Evolutionary conservation across 2,888 invertebrate species (phyloP).

Genomic region (Lycaena phlaeas): DNA sequence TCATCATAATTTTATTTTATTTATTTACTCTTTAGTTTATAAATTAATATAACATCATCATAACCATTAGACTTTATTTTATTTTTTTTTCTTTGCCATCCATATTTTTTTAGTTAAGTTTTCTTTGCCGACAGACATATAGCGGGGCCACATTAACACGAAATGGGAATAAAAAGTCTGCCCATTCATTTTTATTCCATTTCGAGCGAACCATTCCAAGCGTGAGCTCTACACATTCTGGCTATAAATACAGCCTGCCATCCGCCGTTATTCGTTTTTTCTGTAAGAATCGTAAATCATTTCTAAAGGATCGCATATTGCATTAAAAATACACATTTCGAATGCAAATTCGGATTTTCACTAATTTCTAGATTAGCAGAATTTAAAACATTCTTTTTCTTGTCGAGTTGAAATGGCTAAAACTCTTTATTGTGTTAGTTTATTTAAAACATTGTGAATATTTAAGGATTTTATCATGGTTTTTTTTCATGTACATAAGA

Average conservation of each 20-base stretch:
- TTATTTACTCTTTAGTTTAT: too few species aligned
- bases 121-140: background rate
- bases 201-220: constrained; percentile 1
- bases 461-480: background rate
- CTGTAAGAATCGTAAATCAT: constrained; percentile 3
- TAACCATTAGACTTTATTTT: too few species aligned
- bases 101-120: too few species aligned
- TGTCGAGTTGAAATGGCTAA: too few species aligned
- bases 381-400: too few species aligned
- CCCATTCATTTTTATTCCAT: constrained; percentile 3
- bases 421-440: background rate
- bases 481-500: too few species aligned
- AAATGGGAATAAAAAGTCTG: constrained; percentile 3
- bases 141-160: constrained; percentile 1
- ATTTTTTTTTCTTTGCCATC: background rate
- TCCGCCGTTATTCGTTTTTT: constrained; percentile 6
- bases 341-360: background rate
- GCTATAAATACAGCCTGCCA: constrained; percentile 1
- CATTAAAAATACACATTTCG: constrained; percentile 1
- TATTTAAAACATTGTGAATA: background rate
- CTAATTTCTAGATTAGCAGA: background rate
- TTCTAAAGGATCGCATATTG: constrained; percentile 7
- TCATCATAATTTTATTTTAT: too few species aligned
- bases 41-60: too few species aligned
- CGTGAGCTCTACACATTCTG: background rate